These are phyloP conservation scores for Styela clava DNA, from an alignment of 23 tunicate genomes.

Conservation along the genomic window DNA sequence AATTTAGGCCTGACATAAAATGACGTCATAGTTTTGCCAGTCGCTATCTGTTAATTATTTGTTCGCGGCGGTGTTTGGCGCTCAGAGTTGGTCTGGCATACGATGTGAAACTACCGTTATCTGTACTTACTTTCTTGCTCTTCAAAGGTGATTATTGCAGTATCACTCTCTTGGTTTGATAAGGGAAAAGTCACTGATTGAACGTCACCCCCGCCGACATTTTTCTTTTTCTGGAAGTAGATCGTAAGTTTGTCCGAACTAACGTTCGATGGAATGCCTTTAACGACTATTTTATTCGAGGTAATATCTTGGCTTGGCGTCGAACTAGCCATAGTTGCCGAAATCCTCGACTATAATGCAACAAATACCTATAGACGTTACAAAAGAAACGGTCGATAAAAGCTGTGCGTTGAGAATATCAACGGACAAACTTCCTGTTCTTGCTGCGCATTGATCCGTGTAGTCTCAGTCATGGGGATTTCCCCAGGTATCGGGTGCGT, in stretches of 20 bases:
- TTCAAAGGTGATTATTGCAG: slow-evolving; percentile 15
- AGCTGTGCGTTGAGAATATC: no score
- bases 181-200: slow-evolving; percentile 14
- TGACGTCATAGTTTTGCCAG: no score
- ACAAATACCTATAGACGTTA: no score
- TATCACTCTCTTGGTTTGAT: slow-evolving; percentile 5
- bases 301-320: neutral
- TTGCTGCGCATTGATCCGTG: neutral
- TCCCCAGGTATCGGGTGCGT: no score
- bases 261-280: slow-evolving; percentile 17
- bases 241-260: slow-evolving; percentile 21
- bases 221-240: slow-evolving; percentile 20
- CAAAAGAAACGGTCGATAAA: no score
- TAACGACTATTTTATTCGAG: slow-evolving; percentile 13
- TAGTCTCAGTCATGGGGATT: neutral
- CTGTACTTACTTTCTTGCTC: slow-evolving; percentile 13
- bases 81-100: no score
- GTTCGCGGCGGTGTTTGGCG: no score
- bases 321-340: neutral
- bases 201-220: slow-evolving; percentile 24
- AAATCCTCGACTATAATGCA: no score
- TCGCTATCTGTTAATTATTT: no score
- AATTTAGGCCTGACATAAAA: no score
- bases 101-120: no score
- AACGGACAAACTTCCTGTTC: no score